Base-by-base conservation (phyloP, 2,888 invertebrate genomes). In the Chironomus tentans region DNA sequence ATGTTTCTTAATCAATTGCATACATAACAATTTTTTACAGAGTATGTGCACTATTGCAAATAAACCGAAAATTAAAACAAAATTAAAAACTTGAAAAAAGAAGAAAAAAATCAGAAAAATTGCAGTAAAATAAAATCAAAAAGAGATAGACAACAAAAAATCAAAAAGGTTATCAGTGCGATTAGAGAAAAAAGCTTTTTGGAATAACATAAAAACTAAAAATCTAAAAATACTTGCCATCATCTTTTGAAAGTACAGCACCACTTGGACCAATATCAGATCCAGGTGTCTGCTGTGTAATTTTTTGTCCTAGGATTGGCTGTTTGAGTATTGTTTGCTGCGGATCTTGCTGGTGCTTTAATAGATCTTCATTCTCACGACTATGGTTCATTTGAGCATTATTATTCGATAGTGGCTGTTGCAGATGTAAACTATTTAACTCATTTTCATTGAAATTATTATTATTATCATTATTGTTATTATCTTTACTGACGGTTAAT, bases 371-470 rank as follows among this genome's bases (percentile, higher is more conserved):
- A 69, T 69, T 69, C 6, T 18, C 47, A n/a, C 28, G 38, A 69
- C 24, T 69, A 24, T 76, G 76, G 21, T 62, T 76, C 10, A 56
- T 68, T 76, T 76, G 76, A 76, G 76, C 76, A 68, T 76, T 74
- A 46, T 22, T 28, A 28, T 65, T 74, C 10, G 38, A 10, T 38
- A 38, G 2, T 38, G 38, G 38, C 38, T 21, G 68, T 13, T 74
- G 74, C 38, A 38, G 56, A 7, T 56, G 56, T 56, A 56, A 18
- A 56, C 15, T 56, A 18, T 18, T 56, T 22, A 69, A 69, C 18
- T 28, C 69, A 28, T 69, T 69, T 18, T 38, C 69, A 69, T 69
- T 69, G 46, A 69, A 69, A 69, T 69, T 47, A 46, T 13, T 46
- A 69, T 69, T 47, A n/a, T 15, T 72, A 72, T 72, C 62, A 56